phyloP scores from a whole-genome alignment of 2,113 vertebrate species.

The Vombatus ursinus region DNA sequence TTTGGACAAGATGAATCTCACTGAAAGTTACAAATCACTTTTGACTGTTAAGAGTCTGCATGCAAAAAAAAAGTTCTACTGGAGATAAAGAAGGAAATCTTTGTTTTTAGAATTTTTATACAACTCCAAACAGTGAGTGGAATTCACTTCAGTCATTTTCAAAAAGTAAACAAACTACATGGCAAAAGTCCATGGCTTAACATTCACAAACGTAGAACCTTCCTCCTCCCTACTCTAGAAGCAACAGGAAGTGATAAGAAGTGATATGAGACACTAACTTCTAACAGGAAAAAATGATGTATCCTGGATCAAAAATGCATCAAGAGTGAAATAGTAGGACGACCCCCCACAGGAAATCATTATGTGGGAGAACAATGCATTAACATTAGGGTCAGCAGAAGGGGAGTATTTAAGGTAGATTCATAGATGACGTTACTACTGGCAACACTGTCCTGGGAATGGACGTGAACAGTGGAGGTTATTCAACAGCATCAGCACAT shows the following conservation, averaged over 20 bases:
- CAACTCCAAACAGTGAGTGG: constrained; percentile 53
- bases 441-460: too few relatives aligned
- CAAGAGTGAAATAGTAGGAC: constrained; percentile 35
- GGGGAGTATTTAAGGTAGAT: too few relatives aligned
- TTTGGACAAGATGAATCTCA: neutral
- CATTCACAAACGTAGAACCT: constrained; percentile 30
- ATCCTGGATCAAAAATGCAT: constrained; percentile 57
- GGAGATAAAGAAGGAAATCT: constrained; percentile 61
- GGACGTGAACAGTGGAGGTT: neutral
- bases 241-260: constrained; percentile 71
- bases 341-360: constrained; percentile 8
- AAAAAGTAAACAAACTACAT: constrained; percentile 62
- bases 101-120: constrained; percentile 59
- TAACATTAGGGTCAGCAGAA: neutral
- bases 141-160: constrained; percentile 54
- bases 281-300: constrained; percentile 61
- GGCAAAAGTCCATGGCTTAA: constrained; percentile 15
- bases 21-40: neutral
- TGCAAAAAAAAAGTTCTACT: constrained; percentile 38
- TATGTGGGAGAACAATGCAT: constrained; percentile 52
- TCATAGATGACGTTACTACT: too few relatives aligned
- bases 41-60: constrained; percentile 7
- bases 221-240: constrained; percentile 57
- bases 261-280: constrained; percentile 55
- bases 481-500: neutral